phyloP scores from a whole-genome alignment of 2,797 vertebrate genomes.

The Dryobates pubescens region DNA sequence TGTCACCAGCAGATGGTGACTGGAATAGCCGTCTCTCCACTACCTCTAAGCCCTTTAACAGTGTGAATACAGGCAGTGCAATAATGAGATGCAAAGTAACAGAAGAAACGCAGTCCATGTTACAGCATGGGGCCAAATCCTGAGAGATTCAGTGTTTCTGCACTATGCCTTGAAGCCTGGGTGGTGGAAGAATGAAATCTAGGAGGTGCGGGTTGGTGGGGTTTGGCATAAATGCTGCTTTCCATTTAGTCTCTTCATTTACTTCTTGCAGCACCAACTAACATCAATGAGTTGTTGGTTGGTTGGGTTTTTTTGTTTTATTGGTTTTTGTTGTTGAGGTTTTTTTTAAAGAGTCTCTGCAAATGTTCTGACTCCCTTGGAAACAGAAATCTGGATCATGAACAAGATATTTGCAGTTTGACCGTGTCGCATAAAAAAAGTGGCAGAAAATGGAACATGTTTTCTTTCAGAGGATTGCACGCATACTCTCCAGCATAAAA shows the following conservation, averaged over 20 bases:
- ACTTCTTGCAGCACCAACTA: neutral
- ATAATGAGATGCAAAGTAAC: neutral
- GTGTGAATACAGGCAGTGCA: neutral
- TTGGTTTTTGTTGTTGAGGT: too few species aligned
- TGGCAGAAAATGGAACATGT: neutral
- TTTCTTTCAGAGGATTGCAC: neutral
- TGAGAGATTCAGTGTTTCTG: neutral
- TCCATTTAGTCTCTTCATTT: neutral
- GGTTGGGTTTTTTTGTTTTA: too few species aligned
- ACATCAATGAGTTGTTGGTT: neutral
- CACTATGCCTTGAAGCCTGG: neutral
- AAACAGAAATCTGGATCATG: neutral
- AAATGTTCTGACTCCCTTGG: neutral
- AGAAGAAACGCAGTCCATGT: neutral
- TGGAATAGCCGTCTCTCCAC: neutral
- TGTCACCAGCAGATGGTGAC: constrained; percentile 42
- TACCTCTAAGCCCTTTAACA: neutral
- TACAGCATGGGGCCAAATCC: neutral
- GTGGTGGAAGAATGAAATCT: neutral
- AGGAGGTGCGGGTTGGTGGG: neutral
- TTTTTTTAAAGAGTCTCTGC: neutral
- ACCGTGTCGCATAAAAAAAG: neutral
- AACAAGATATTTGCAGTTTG: neutral
- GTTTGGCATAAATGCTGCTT: neutral
- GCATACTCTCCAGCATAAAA: neutral